Evolutionary conservation across 1,140 invertebrate species (phyloP), one percentile per base, ranked within the genome.

Genomic region (Theocolax elegans): DNA sequence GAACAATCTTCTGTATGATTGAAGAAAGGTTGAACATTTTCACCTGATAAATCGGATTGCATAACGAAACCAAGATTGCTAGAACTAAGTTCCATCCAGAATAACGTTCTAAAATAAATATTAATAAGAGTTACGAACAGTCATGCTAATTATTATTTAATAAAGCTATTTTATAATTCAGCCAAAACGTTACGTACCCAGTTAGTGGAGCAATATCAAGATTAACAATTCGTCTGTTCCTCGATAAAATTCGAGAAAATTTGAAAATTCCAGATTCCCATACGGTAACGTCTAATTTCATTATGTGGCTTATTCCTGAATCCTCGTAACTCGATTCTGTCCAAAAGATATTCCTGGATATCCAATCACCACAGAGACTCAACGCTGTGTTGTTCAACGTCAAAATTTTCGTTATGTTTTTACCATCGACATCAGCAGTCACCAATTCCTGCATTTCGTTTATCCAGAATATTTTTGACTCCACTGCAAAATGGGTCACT

Each of bases 321-420:
- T 83, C 71, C 78, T 85, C 46, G 10, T 87, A 82, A 73, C 88
- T 87, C 3, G 84, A 78, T 81, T 94, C 92, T 0, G 91, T 87
- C 91, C 93, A 94, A 77, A 95, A 97, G 1, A 97, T 81, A 49
- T 90, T 90, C 53, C 93, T 87, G 44, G 91, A 90, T 10, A 97
- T 88, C 95, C 95, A 97, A 81, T 97, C 95, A 0, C 95, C 86
- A 8, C 91, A 90, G 8, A 97, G 79, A 73, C 91, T 91, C 10
- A 87, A 85, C 0, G 89, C 91, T 29, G 89, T 89, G 17, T 89
- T 89, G 59, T 91, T 89, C 21, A 95, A 86, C 10, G 91, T 87
- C 3, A 90, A 80, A 67, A 94, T 85, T 87, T 92, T 90, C 0
- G 87, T 88, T 1, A 85, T 86, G 15, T 89, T 88, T 0, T 72